Base-by-base conservation (phyloP, 2,113 vertebrate species). In the Mustela nigripes region DNA sequence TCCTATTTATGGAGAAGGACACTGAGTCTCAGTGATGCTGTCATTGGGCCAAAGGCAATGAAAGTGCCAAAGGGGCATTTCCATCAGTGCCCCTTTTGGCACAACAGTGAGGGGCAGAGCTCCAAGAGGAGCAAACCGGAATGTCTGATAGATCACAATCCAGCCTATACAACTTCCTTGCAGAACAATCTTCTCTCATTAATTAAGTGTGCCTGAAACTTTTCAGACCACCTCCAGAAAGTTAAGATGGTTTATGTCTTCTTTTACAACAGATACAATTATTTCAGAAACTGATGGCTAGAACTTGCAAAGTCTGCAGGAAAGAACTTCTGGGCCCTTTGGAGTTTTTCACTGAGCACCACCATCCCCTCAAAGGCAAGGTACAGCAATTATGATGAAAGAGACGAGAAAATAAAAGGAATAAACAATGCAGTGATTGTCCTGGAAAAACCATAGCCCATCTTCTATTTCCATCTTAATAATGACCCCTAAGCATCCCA, bases 301-400 rank as follows among this genome's bases (percentile, higher is more conserved):
- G 82, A 94, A 73, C 48, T n/a, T 92, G 31, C 18, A 74, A 50
- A 83, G 71, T 24, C 45, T 88, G 36, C 60, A 93, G 85, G 69
- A 92, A 88, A 85, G 62, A 93, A 79, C 14, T 94, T 90, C 63
- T 97, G 53, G 56, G 21, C 42, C 15, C 33, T 91, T 96, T 67
- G 67, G 87, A 93, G 22, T 83, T 73, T 79, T 48, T 93, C 31
- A 26, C 21, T 26, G 5, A 83, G 33, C 21, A 76, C 19, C 9
- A 31, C 89, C 18, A 65, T 89, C 50, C 93, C 56, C 39, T 94
- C 45, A 92, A 98, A 95, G 93, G 28, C 65, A 42, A 95, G 60
- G 56, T 94, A 65, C 4, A 85, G 53, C 21, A 81, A 96, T 98
- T 93, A 88, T 11, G 58, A 96, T 95, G 42, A 92, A 97, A 83